Conservation (phyloP, 2,113 vertebrate species). For the Lycaon pictus region DNA sequence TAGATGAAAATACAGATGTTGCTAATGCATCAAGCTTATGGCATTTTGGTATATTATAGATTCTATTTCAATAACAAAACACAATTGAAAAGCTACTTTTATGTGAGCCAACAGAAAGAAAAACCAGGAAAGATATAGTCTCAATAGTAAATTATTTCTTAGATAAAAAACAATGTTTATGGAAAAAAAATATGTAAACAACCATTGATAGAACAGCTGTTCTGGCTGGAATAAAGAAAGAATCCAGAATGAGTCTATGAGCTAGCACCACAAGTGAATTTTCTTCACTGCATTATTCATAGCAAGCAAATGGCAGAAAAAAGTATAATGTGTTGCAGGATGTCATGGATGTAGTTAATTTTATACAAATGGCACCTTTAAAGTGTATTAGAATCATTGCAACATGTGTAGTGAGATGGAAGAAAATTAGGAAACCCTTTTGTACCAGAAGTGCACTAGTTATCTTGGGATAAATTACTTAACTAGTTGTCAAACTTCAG, state of each 20-base stretch:
- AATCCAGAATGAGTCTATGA: neutral
- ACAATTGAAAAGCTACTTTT: conserved; percentile 15
- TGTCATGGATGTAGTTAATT: neutral
- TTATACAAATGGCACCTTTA: neutral
- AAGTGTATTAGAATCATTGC: neutral
- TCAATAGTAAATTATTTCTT: conserved; percentile 61
- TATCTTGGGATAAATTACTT: neutral
- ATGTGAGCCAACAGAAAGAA: neutral
- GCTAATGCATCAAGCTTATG: neutral
- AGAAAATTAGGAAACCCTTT: neutral
- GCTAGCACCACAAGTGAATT: neutral
- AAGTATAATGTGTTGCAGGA: neutral
- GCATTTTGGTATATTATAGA: neutral
- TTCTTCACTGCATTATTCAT: conserved; percentile 41
- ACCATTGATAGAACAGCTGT: conserved; percentile 49
- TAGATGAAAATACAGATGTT: conserved; percentile 71
- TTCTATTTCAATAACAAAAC: conserved; percentile 57
- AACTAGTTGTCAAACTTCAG: neutral
- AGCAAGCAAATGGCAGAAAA: neutral
- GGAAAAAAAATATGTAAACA: conserved; percentile 16
- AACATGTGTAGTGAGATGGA: neutral
- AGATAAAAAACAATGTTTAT: conserved; percentile 27
- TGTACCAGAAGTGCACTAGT: neutral
- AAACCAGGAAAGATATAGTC: neutral
- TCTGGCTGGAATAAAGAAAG: neutral